Conservation (phyloP, 2,113 vertebrate species). For the Anguilla japonica region DNA sequence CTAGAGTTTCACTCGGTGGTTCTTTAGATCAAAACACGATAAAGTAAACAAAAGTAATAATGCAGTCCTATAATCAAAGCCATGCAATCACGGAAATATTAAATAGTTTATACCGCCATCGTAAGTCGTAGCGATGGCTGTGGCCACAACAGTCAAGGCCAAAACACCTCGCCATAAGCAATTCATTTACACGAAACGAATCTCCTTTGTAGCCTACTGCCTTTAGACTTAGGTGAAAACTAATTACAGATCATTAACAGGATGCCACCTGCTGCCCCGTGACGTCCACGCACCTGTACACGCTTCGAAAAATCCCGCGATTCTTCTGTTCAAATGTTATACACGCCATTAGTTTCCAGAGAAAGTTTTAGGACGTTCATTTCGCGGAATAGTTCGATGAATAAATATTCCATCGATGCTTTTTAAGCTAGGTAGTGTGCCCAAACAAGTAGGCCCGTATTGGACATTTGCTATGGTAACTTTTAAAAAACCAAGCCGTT, state of each 20-base stretch:
- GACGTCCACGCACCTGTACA: neutral
- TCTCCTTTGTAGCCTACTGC: fast-evolving
- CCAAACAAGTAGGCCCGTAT: neutral
- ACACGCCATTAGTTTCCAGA: neutral
- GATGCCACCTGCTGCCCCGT: slow-evolving; percentile 49
- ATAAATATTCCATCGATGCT: too few relatives aligned
- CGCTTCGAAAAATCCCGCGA: neutral
- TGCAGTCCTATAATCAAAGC: neutral
- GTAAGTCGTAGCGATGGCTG: neutral
- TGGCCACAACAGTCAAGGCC: neutral
- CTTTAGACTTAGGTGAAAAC: slow-evolving; percentile 24
- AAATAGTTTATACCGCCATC: neutral
- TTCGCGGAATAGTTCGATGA: too few relatives aligned
- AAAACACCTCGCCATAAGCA: slow-evolving; percentile 27
- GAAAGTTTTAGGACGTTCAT: too few relatives aligned
- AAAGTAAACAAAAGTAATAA: neutral
- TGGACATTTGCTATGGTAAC: neutral
- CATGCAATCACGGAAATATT: neutral
- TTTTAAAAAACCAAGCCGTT: neutral
- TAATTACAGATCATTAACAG: slow-evolving; percentile 39
- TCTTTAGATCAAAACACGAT: too few relatives aligned
- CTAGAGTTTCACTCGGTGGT: too few relatives aligned
- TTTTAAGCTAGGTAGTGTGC: too few relatives aligned
- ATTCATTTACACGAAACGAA: slow-evolving; percentile 52
- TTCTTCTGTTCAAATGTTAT: neutral